phyloP scores from a whole-genome alignment of 2,888 invertebrate species.

The Himalopsyche kuldschensis region DNA sequence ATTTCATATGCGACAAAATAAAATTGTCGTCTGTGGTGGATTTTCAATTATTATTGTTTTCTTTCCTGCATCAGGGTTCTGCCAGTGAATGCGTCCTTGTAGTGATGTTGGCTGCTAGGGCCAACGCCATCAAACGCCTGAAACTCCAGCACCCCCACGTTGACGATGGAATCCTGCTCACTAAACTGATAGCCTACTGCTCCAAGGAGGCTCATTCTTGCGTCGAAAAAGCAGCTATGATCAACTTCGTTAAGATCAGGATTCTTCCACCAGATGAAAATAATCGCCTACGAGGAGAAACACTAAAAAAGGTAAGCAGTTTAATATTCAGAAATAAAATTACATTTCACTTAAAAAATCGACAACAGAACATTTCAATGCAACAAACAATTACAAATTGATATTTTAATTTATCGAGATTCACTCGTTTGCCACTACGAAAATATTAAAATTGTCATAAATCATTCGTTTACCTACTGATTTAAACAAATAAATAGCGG shows the following conservation, averaged over 20 bases:
- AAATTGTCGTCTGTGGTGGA: too few relatives aligned
- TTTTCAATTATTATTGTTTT: too few relatives aligned
- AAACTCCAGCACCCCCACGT: constrained; percentile 84
- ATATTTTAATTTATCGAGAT: too few relatives aligned
- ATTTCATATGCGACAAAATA: too few relatives aligned
- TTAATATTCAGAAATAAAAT: background rate
- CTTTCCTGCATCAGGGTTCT: constrained; percentile 69
- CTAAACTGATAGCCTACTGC: constrained; percentile 92
- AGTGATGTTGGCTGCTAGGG: constrained; percentile 88
- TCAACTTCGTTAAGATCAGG: constrained; percentile 85
- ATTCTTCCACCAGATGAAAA: constrained; percentile 87
- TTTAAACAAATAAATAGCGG: too few relatives aligned
- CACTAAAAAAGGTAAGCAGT: constrained; percentile 70
- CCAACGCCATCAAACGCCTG: constrained; percentile 81
- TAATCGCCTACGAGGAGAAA: constrained; percentile 78
- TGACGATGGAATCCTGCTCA: constrained; percentile 86
- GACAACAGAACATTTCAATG: too few relatives aligned
- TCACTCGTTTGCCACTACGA: too few relatives aligned
- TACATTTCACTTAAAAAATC: too few relatives aligned
- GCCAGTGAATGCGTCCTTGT: constrained; percentile 95
- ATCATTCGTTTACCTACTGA: too few relatives aligned
- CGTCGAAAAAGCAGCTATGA: constrained; percentile 93
- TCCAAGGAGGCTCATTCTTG: constrained; percentile 90
- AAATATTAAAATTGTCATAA: too few relatives aligned
- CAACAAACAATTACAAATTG: too few relatives aligned